A percentile compares a stretch with the other conserved stretches of the same genome.
These are phyloP conservation scores for Lasiurus borealis DNA, from an alignment of 2,113 vertebrate species.

Conservation along the genomic window DNA sequence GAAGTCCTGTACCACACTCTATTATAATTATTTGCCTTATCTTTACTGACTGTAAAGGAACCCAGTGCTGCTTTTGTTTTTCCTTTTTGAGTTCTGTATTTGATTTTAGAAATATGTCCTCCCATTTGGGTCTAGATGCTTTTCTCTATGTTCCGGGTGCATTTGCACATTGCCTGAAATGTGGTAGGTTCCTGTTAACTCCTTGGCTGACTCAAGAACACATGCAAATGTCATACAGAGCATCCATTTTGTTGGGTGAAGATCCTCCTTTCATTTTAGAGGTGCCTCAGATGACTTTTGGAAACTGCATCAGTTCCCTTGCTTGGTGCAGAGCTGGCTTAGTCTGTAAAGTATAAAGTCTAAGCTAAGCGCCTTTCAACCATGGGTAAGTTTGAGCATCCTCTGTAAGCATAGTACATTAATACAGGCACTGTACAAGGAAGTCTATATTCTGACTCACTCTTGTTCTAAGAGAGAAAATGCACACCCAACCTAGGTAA, in stretches of 20 bases:
- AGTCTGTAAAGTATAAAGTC: background rate
- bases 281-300: background rate
- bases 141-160: background rate
- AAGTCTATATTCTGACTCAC: background rate
- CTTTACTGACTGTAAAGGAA: background rate
- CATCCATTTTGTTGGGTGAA: background rate
- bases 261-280: background rate
- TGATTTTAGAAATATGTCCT: background rate
- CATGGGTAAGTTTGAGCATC: background rate
- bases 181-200: background rate
- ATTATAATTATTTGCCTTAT: background rate
- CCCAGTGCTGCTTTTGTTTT: background rate
- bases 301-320: background rate
- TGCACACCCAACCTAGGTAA: background rate
- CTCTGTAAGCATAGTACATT: background rate
- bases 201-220: background rate
- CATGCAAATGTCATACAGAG: background rate
- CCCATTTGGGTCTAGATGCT: background rate
- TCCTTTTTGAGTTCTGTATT: background rate
- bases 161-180: background rate
- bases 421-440: background rate
- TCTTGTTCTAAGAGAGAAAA: slow-evolving; percentile 11
- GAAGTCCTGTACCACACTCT: background rate
- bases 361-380: slow-evolving; percentile 14
- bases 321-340: slow-evolving; percentile 14